Evolutionary conservation across 2,113 vertebrate species (phyloP).

Genomic region (Sakesphorus luctuosus): DNA sequence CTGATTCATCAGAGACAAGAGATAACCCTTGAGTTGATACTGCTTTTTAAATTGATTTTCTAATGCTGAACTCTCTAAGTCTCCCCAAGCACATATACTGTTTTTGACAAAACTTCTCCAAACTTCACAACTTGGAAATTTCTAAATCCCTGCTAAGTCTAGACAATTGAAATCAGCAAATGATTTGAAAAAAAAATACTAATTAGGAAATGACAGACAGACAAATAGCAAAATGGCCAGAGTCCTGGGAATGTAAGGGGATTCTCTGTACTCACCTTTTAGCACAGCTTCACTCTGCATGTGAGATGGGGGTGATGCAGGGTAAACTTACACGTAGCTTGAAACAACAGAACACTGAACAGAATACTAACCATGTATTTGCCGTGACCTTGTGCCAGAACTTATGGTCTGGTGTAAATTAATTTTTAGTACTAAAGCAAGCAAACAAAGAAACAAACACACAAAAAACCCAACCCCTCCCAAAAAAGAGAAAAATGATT

Average conservation of each 20-base stretch:
- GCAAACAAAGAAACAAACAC: background rate
- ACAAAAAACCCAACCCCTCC: background rate
- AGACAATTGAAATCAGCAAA: background rate
- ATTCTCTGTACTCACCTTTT: background rate
- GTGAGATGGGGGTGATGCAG: background rate
- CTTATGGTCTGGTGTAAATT: background rate
- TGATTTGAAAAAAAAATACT: background rate
- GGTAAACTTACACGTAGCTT: background rate
- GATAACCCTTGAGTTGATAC: background rate
- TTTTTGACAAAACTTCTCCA: background rate
- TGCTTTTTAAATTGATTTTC: background rate
- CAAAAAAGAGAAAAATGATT: background rate
- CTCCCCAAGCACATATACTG: background rate
- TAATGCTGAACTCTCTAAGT: background rate
- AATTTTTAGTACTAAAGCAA: background rate
- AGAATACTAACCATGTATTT: background rate
- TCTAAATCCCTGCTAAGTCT: background rate
- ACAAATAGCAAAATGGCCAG: background rate
- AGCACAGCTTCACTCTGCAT: background rate
- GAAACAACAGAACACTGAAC: background rate
- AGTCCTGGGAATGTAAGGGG: too few species aligned
- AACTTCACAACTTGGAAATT: background rate
- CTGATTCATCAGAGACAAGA: background rate
- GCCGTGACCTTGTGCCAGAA: background rate
- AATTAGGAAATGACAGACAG: background rate